phyloP scores from a whole-genome alignment of 2,888 invertebrate genomes.

The Ornithoptera alexandrae region DNA sequence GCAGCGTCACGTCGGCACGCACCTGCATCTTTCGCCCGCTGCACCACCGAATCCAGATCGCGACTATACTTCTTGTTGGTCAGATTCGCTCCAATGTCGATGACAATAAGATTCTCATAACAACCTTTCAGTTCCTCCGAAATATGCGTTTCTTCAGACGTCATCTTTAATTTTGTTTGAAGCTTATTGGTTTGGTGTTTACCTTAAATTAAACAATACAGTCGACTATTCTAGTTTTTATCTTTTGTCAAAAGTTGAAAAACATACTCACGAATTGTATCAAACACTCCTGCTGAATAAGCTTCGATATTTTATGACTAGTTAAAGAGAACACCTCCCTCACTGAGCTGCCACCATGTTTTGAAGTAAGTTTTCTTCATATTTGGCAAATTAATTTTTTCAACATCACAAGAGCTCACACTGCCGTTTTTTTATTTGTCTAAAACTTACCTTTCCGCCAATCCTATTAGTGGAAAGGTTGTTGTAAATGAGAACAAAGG shows the following conservation, averaged over 20 bases:
- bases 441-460: background rate
- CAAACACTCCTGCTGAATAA: slow-evolving; percentile 78
- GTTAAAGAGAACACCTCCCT: slow-evolving; percentile 65
- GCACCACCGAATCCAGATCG: slow-evolving; percentile 94
- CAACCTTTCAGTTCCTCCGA: slow-evolving; percentile 85
- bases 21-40: slow-evolving; percentile 96
- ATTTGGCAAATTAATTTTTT: slow-evolving; percentile 21
- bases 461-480: slow-evolving; percentile 5
- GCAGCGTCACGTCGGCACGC: slow-evolving; percentile 37
- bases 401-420: slow-evolving; percentile 2
- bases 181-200: slow-evolving; percentile 77
- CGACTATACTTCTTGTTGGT: slow-evolving; percentile 96
- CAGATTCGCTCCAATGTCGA: slow-evolving; percentile 95
- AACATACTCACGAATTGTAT: slow-evolving; percentile 71
- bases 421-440: slow-evolving; percentile 11
- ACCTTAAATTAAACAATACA: slow-evolving; percentile 48
- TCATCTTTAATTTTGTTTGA: slow-evolving; percentile 70
- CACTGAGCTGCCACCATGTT: slow-evolving; percentile 77
- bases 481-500: slow-evolving; percentile 17
- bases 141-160: slow-evolving; percentile 76
- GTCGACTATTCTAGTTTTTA: background rate
- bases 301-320: slow-evolving; percentile 71
- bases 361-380: slow-evolving; percentile 44
- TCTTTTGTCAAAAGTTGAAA: background rate
- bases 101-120: slow-evolving; percentile 94